Percentiles rank a stretch among this genome's conserved stretches.
Conservation (phyloP, 2,888 invertebrate species). For the Ganaspis brasiliensis region DNA sequence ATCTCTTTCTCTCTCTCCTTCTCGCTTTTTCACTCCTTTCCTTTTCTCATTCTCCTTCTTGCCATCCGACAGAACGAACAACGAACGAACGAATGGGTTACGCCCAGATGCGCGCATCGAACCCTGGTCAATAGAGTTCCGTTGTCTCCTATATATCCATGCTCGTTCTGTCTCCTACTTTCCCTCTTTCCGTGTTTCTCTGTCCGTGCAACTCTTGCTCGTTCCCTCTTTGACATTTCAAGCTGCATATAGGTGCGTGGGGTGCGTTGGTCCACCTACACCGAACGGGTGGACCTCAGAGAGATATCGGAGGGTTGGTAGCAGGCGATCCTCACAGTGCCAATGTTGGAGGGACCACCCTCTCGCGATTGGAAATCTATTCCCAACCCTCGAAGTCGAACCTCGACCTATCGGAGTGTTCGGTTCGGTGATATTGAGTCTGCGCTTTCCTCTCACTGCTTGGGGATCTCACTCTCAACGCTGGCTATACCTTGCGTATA, state of each 20-base stretch:
- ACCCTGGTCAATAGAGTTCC: conserved; percentile 79
- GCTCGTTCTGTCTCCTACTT: conserved; percentile 56
- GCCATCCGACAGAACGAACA: conserved; percentile 58
- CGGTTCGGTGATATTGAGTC: conserved; percentile 80
- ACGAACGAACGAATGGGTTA: conserved; percentile 77
- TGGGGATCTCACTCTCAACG: conserved; percentile 54
- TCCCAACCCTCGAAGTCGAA: conserved; percentile 80
- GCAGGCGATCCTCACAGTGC: conserved; percentile 60
- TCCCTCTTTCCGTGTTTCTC: conserved; percentile 59
- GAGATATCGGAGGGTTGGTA: conserved; percentile 61
- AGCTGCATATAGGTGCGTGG: conserved; percentile 74
- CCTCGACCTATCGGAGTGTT: conserved; percentile 81
- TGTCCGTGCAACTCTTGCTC: too few species aligned
- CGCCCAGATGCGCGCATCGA: conserved; percentile 81
- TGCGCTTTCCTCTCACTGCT: conserved; percentile 70
- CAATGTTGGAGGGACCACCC: conserved; percentile 69
- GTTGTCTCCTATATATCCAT: conserved; percentile 67
- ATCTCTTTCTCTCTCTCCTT: conserved; percentile 62
- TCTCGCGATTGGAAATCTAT: conserved; percentile 81
- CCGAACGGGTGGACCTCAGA: conserved; percentile 68
- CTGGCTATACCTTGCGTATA: conserved; percentile 50
- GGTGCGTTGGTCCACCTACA: conserved; percentile 81
- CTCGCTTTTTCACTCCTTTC: conserved; percentile 52
- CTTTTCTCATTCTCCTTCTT: conserved; percentile 59
- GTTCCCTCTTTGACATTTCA: conserved; percentile 61